phyloP scores from a whole-genome alignment of 2,888 invertebrate species.

The Portevinia maculata region DNA sequence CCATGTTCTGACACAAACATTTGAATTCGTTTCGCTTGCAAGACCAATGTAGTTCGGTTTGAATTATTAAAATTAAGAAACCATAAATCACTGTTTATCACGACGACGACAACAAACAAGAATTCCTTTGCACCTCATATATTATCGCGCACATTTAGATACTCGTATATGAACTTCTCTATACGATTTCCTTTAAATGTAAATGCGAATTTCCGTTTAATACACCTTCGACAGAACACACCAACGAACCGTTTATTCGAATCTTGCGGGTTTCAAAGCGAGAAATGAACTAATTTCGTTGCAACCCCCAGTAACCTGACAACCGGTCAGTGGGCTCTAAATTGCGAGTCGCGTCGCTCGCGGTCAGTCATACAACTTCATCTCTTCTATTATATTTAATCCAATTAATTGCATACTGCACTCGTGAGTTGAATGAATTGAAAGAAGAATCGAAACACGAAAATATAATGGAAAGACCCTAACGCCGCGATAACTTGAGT shows the following conservation, averaged over 20 bases:
- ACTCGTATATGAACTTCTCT: constrained; percentile 24
- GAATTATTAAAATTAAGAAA: constrained; percentile 14
- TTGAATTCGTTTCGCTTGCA: constrained; percentile 20
- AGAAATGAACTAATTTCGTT: constrained; percentile 61
- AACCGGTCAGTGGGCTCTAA: constrained; percentile 28
- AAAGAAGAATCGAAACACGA: constrained; percentile 16
- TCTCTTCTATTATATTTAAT: constrained; percentile 57
- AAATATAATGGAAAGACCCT: constrained; percentile 25
- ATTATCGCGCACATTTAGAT: background rate
- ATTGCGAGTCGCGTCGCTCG: background rate
- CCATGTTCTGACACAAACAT: background rate
- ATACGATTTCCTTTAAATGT: background rate
- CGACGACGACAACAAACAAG: constrained; percentile 19
- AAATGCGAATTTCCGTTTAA: background rate
- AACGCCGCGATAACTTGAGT: constrained; percentile 12
- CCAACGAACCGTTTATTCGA: constrained; percentile 12
- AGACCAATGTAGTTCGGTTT: constrained; percentile 36
- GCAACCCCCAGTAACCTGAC: constrained; percentile 51
- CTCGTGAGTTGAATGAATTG: constrained; percentile 12
- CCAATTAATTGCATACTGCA: constrained; percentile 63
- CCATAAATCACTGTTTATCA: constrained; percentile 60
- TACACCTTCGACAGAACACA: background rate
- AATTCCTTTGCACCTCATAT: constrained; percentile 40
- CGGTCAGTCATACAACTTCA: constrained; percentile 64
- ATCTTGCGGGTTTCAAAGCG: constrained; percentile 57